A percentile compares a stretch with the other conserved stretches of the same genome.
These are phyloP conservation scores for Tragelaphus strepsiceros DNA, from an alignment of 2,113 vertebrate genomes.

Conservation along the genomic window DNA sequence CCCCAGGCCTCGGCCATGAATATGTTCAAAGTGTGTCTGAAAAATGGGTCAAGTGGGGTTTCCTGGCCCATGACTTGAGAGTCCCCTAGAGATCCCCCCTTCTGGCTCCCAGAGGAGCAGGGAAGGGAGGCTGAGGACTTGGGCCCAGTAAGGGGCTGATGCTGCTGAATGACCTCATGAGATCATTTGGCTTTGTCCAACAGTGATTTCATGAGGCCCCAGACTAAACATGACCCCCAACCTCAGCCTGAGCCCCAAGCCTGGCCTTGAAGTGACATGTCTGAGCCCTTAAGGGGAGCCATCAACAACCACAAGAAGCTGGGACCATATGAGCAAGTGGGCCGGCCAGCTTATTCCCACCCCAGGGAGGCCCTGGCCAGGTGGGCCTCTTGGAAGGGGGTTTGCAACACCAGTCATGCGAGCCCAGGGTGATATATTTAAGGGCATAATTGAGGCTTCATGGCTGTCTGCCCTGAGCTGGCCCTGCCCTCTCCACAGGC, in stretches of 20 bases:
- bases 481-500: neutral
- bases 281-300: neutral
- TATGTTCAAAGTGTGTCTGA: neutral
- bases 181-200: neutral
- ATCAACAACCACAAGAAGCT: neutral
- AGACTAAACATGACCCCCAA: neutral
- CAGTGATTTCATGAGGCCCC: neutral
- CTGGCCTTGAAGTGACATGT: neutral
- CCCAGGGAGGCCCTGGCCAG: neutral
- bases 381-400: neutral
- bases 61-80: neutral
- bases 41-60: neutral
- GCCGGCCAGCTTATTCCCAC: neutral
- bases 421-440: neutral
- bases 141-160: neutral
- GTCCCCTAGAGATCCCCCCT: neutral
- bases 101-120: neutral
- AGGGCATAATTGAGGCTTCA: neutral
- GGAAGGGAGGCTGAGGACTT: neutral
- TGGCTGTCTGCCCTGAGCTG: neutral
- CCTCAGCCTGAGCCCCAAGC: neutral
- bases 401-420: fast-evolving
- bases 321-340: neutral
- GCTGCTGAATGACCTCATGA: neutral
- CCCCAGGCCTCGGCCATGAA: neutral